Evolutionary conservation across 92 coral and sea anemone species (phyloP).

Genomic region (Diadumene lineata): DNA sequence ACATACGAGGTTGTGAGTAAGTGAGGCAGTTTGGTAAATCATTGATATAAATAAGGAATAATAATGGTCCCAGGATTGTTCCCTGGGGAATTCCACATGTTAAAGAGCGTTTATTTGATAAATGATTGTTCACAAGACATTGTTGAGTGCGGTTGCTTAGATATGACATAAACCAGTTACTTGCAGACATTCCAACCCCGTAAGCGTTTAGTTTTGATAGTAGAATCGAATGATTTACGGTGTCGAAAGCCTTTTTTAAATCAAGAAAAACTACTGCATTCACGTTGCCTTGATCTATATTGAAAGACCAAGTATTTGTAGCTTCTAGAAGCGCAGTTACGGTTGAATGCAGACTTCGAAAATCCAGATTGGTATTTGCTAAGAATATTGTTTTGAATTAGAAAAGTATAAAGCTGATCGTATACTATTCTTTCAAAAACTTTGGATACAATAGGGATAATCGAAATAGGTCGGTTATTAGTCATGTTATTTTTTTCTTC

Average conservation of each 20-base stretch:
- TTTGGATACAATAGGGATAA: constrained; percentile 40
- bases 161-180: background rate
- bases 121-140: background rate
- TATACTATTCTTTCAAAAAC: constrained; percentile 51
- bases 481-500: constrained; percentile 24
- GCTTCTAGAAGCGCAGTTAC: constrained; percentile 34
- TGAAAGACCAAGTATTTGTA: constrained; percentile 9
- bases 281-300: constrained; percentile 18
- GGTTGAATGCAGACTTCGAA: constrained; percentile 22
- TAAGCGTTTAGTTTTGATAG: background rate
- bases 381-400: background rate
- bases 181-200: background rate
- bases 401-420: constrained; percentile 35
- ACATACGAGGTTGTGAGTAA: constrained; percentile 8
- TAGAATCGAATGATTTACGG: background rate
- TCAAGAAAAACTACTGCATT: constrained; percentile 28
- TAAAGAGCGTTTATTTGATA: constrained; percentile 5
- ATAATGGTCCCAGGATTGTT: constrained; percentile 26
- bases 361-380: constrained; percentile 29
- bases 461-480: constrained; percentile 45
- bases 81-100: constrained; percentile 36
- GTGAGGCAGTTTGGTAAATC: constrained; percentile 6
- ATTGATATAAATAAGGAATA: constrained; percentile 26
- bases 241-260: constrained; percentile 17
- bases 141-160: background rate